phyloP scores from a whole-genome alignment of 2,113 vertebrate genomes.

The Pelodiscus sinensis region DNA sequence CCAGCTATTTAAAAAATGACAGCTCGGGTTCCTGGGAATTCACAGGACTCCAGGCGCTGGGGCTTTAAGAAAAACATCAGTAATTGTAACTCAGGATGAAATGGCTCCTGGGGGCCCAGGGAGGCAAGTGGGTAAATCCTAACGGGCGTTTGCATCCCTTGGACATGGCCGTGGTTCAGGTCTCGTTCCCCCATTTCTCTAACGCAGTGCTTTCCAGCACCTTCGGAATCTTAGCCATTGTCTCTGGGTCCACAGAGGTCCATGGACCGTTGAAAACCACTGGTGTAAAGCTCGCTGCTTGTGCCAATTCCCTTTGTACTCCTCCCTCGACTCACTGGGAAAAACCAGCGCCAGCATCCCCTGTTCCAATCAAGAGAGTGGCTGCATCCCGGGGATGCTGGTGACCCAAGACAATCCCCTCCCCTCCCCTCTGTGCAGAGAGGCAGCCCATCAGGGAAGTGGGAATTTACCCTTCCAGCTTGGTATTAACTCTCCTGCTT shows the following conservation, averaged over 20 bases:
- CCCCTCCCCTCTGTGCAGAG: accelerated
- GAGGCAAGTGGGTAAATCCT: background rate
- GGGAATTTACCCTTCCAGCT: background rate
- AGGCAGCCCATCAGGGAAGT: background rate
- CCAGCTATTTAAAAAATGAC: background rate
- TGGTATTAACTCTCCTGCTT: background rate
- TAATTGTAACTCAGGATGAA: accelerated
- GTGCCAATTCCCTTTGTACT: background rate
- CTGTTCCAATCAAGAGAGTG: accelerated
- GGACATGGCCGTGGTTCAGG: background rate
- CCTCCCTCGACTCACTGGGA: background rate
- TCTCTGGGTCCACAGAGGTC: too few species aligned
- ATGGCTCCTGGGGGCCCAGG: too few species aligned
- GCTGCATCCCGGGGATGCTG: background rate
- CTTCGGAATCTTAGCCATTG: background rate
- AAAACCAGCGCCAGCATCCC: background rate
- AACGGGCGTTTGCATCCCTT: background rate
- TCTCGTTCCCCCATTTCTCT: background rate
- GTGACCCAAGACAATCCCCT: background rate
- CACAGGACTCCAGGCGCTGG: background rate
- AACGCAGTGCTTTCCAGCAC: background rate
- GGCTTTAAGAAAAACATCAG: background rate
- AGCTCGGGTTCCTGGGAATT: background rate
- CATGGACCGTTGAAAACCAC: background rate
- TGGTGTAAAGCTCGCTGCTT: background rate